Evolutionary conservation across 2,888 invertebrate genomes (phyloP), one percentile per base, ranked within the genome.

Genomic region (Drosophila mercatorum): DNA sequence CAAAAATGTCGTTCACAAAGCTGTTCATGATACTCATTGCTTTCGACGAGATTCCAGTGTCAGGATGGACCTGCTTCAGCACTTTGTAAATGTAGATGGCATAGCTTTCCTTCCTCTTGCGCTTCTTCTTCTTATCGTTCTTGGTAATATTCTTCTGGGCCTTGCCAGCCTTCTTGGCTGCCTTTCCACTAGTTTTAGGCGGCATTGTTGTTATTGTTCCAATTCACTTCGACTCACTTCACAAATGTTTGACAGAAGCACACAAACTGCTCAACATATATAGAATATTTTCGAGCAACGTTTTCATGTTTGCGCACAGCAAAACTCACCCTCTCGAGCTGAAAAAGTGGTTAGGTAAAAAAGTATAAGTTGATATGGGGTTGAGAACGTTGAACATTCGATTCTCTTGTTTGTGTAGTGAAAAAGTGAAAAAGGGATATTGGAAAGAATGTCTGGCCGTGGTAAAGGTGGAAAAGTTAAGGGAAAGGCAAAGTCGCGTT

Each of bases 1-100:
- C 96, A 84, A 97, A 94, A 84, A 96, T 95, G 80, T 97, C 96
- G 79, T 95, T 95, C 0, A 96, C 95, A 73, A 96, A 96, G 82
- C 84, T 95, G 91, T 96, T 95, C 95, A 96, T 95, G 76, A 96
- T 95, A 80, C 94, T 91, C 95, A 96, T 96, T 0, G 95, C 95
- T 81, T 95, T 95, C 31, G 94, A 94, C 0, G 96, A 95, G 59
- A 96, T 95, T 0, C 95, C 95, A 46, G 95, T 93, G 90, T 95
- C 95, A 0, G 95, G 94, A 76, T 95, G 94, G 0, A 95, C 94
- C 78, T 94, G 94, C 81, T 94, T 94, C 68, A 96, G 83, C 53
- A 80, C 80, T 72, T 80, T 80, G 67, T 75, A 75, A 49, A 79
- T 76, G 85, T 95, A 95, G 28, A 94, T 94, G 0, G 94, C 94